phyloP scores from a whole-genome alignment of 1,140 invertebrate species.

The Brevipalpus yothersi region DNA sequence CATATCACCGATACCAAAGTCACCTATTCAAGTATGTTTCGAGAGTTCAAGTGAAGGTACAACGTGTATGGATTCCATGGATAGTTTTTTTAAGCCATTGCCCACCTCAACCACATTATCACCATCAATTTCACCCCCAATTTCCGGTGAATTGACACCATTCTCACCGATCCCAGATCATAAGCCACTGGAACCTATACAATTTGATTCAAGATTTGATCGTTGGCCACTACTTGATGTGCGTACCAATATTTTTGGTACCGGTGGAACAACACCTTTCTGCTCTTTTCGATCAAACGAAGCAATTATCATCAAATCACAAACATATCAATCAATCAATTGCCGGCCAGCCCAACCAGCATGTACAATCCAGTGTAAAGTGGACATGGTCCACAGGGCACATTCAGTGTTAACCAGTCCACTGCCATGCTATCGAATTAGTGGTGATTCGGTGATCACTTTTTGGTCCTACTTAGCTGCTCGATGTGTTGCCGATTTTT shows the following conservation, averaged over 20 bases:
- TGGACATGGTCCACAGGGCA: slow-evolving; percentile 5
- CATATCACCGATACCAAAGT: slow-evolving; percentile 1
- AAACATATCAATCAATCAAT: slow-evolving; percentile 9
- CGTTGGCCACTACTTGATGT: slow-evolving; percentile 11
- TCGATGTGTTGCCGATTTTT: slow-evolving; percentile 11
- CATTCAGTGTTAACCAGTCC: slow-evolving; percentile 4
- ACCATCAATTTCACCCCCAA: background rate
- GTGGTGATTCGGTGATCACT: slow-evolving; percentile 11
- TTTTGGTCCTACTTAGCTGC: slow-evolving; percentile 12
- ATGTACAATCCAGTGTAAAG: slow-evolving; percentile 12
- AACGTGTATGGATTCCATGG: background rate
- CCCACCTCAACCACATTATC: background rate
- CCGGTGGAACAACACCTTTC: background rate
- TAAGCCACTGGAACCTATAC: background rate
- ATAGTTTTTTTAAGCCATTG: slow-evolving; percentile 2
- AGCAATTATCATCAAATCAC: slow-evolving; percentile 10
- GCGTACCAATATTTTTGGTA: background rate
- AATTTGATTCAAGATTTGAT: slow-evolving; percentile 12
- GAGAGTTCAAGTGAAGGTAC: background rate
- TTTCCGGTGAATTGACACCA: background rate
- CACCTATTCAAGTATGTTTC: slow-evolving; percentile 14
- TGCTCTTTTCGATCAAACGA: slow-evolving; percentile 10
- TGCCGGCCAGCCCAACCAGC: slow-evolving; percentile 9
- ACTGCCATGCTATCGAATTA: slow-evolving; percentile 8
- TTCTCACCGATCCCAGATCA: background rate